Percentiles rank a stretch among this genome's conserved stretches.
These are phyloP conservation scores for Acipenser transmontanus DNA, from an alignment of 2,797 vertebrate genomes.

Conservation along the genomic window DNA sequence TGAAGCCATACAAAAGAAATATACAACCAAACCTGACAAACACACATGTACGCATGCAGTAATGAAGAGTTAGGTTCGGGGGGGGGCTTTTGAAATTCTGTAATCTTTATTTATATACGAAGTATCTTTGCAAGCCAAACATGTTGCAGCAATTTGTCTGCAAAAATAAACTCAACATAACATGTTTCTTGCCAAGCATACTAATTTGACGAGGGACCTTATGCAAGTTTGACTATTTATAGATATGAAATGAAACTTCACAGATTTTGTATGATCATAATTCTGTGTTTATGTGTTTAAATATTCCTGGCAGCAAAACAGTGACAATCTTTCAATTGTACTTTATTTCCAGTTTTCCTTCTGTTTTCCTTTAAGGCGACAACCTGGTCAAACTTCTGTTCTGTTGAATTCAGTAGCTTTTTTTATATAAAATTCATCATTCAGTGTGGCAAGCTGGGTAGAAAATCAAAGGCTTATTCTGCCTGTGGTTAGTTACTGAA, in stretches of 20 bases:
- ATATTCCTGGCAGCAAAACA: conserved; percentile 17
- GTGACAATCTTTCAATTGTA: conserved; percentile 15
- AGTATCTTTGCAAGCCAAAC: conserved; percentile 24
- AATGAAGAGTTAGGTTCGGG: conserved; percentile 21
- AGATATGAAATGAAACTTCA: conserved; percentile 40
- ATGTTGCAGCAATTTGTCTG: conserved; percentile 30
- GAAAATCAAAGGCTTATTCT: not conserved
- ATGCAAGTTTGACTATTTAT: conserved; percentile 40
- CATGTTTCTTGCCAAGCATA: conserved; percentile 32
- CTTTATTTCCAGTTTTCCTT: conserved; percentile 12
- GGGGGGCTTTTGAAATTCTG: not conserved
- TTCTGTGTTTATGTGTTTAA: conserved; percentile 21
- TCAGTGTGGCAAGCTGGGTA: not conserved
- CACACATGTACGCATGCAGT: no score
- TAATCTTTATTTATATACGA: conserved; percentile 27
- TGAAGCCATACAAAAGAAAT: no score
- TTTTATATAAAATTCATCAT: not conserved
- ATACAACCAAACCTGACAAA: no score
- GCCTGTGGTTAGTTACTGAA: not conserved
- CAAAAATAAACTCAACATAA: conserved; percentile 25
- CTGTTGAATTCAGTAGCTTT: conserved; percentile 9
- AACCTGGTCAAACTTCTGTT: conserved; percentile 25
- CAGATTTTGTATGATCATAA: conserved; percentile 32
- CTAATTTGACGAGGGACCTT: conserved; percentile 34
- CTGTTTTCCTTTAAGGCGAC: conserved; percentile 27